phyloP scores from a whole-genome alignment of 2,888 invertebrate species.

The Trissolcus brochymenae region DNA sequence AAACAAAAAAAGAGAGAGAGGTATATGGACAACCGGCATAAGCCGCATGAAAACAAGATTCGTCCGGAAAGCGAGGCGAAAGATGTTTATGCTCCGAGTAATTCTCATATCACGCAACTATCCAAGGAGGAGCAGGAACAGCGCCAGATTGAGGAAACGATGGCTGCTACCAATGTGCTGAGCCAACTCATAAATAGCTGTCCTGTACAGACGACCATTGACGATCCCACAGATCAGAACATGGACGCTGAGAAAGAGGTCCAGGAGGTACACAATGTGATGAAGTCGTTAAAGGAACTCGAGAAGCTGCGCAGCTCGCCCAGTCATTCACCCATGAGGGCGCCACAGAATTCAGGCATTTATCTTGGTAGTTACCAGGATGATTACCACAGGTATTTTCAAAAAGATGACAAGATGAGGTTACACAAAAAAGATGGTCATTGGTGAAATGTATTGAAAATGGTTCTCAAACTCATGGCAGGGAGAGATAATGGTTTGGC shows the following conservation, averaged over 20 bases:
- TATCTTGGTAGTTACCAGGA: slow-evolving; percentile 66
- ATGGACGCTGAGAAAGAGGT: slow-evolving; percentile 72
- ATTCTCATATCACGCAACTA: slow-evolving; percentile 61
- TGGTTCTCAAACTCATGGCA: no score
- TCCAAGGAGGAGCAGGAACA: slow-evolving; percentile 72
- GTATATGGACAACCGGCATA: slow-evolving; percentile 64
- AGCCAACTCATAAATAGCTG: slow-evolving; percentile 75
- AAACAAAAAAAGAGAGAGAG: slow-evolving; percentile 64
- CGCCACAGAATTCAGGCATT: slow-evolving; percentile 64
- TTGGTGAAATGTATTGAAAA: slow-evolving; percentile 62
- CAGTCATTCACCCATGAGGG: slow-evolving; percentile 66
- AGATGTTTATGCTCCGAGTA: slow-evolving; percentile 58
- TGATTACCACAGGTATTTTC: slow-evolving; percentile 68
- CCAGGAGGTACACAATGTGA: slow-evolving; percentile 71
- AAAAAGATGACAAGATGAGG: slow-evolving; percentile 70
- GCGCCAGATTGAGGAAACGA: slow-evolving; percentile 74
- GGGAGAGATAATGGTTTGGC: background rate
- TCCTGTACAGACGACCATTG: slow-evolving; percentile 58
- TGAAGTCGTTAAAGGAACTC: slow-evolving; percentile 73
- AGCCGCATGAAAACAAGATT: slow-evolving; percentile 65
- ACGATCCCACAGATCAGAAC: slow-evolving; percentile 26
- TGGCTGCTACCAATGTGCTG: slow-evolving; percentile 75
- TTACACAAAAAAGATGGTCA: slow-evolving; percentile 67
- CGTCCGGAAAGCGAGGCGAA: slow-evolving; percentile 64
- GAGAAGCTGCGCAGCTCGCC: slow-evolving; percentile 71